phyloP scores from a whole-genome alignment of 2,888 invertebrate genomes.

The Plebejus melissa region DNA sequence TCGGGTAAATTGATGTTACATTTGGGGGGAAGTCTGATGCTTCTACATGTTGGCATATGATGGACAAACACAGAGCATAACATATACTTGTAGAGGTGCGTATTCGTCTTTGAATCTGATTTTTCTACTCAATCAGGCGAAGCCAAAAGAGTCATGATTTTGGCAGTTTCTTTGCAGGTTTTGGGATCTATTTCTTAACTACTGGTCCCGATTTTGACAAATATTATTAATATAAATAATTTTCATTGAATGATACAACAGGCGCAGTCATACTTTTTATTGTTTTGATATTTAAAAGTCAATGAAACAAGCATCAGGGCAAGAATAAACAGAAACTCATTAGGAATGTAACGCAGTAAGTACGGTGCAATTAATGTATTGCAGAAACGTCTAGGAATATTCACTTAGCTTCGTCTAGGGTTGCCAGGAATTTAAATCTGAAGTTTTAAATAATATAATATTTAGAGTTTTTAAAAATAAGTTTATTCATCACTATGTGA shows the following conservation, averaged over 20 bases:
- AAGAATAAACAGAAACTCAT: constrained; percentile 24
- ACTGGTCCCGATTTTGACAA: too few relatives aligned
- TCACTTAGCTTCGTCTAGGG: constrained; percentile 23
- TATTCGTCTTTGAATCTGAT: too few relatives aligned
- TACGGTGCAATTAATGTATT: constrained; percentile 29
- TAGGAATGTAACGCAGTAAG: constrained; percentile 26
- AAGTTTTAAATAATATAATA: too few relatives aligned
- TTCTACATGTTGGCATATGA: not conserved
- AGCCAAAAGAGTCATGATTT: too few relatives aligned
- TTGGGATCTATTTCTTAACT: too few relatives aligned
- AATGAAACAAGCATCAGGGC: not conserved
- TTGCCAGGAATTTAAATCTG: not conserved
- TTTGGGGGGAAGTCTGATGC: not conserved
- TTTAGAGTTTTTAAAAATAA: too few relatives aligned
- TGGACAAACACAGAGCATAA: not conserved
- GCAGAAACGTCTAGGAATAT: constrained; percentile 28
- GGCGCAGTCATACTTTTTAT: not conserved
- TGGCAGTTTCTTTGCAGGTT: too few relatives aligned
- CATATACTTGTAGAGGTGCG: too few relatives aligned
- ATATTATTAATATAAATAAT: too few relatives aligned
- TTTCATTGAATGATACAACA: too few relatives aligned
- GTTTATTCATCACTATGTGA: too few relatives aligned
- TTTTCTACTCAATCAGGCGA: too few relatives aligned
- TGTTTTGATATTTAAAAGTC: not conserved
- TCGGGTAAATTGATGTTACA: not conserved